These are phyloP conservation scores for Dusona sp. DNA, from an alignment of 2,888 invertebrate genomes.

Conservation along the genomic window DNA sequence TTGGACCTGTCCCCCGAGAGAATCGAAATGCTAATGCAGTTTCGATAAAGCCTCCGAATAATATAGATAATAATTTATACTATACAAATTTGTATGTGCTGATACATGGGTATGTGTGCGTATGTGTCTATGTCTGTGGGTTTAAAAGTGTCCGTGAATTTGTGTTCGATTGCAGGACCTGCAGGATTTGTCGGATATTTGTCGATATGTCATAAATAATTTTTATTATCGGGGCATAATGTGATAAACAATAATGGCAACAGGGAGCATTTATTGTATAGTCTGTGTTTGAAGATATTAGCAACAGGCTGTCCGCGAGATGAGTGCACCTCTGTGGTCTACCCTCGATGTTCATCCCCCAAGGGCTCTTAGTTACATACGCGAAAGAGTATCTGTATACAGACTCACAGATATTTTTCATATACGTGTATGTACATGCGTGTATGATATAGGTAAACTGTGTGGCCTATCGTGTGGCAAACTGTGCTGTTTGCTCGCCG, in stretches of 20 bases:
- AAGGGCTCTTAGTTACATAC: slow-evolving; percentile 48
- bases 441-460: slow-evolving; percentile 22
- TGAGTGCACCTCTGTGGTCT: slow-evolving; percentile 41
- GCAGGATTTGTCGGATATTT: slow-evolving; percentile 50
- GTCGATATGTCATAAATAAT: slow-evolving; percentile 66
- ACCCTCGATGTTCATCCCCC: slow-evolving; percentile 47
- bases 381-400: not conserved
- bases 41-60: slow-evolving; percentile 60
- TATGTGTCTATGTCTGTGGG: not conserved
- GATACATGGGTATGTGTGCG: not conserved
- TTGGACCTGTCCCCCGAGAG: slow-evolving; percentile 63
- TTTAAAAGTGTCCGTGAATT: not conserved
- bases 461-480: slow-evolving; percentile 64
- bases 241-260: slow-evolving; percentile 60
- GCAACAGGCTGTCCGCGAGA: slow-evolving; percentile 65
- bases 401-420: not conserved
- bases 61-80: slow-evolving; percentile 37
- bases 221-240: slow-evolving; percentile 64
- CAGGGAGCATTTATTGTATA: slow-evolving; percentile 24
- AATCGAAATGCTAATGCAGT: slow-evolving; percentile 67
- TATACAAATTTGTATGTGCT: slow-evolving; percentile 31
- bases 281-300: slow-evolving; percentile 65
- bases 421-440: not conserved
- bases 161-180: slow-evolving; percentile 17
- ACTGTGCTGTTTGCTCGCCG: slow-evolving; percentile 74